Conservation (phyloP, 2,797 vertebrate species). For the Gephyroberyx darwinii region DNA sequence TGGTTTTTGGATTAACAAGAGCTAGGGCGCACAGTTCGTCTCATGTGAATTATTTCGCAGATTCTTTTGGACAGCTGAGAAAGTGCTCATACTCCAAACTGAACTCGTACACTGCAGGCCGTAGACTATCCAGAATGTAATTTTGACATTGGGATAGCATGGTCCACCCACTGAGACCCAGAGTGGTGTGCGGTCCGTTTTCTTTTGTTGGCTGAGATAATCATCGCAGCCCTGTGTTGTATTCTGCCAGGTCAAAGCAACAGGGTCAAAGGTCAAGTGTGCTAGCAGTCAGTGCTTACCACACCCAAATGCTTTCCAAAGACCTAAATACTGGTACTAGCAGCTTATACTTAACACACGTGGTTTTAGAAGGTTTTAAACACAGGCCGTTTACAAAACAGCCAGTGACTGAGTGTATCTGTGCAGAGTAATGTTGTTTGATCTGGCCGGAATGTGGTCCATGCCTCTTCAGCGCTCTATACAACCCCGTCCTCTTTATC, state of each 20-base stretch:
- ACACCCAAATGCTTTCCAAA: slow-evolving; percentile 32
- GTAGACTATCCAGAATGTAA: slow-evolving; percentile 5
- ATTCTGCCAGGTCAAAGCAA: slow-evolving; percentile 10
- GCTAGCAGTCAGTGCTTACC: slow-evolving; percentile 42
- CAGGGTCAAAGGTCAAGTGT: slow-evolving; percentile 55
- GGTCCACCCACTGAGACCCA: background rate
- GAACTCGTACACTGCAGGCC: slow-evolving; percentile 3
- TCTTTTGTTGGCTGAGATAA: slow-evolving; percentile 16
- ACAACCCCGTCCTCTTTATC: slow-evolving; percentile 18
- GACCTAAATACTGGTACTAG: slow-evolving; percentile 20
- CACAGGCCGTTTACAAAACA: slow-evolving; percentile 26
- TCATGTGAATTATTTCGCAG: background rate
- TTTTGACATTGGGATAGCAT: slow-evolving; percentile 7
- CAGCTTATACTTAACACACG: slow-evolving; percentile 36
- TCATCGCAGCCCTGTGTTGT: slow-evolving; percentile 27
- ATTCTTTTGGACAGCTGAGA: slow-evolving; percentile 14
- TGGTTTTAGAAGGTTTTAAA: slow-evolving; percentile 38
- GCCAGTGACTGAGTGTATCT: slow-evolving; percentile 13
- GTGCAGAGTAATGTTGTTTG: slow-evolving; percentile 16
- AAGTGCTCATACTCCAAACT: slow-evolving; percentile 14
- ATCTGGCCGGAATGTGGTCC: slow-evolving; percentile 29
- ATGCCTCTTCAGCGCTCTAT: slow-evolving; percentile 17
- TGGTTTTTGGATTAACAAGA: slow-evolving; percentile 35
- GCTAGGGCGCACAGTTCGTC: slow-evolving; percentile 21
- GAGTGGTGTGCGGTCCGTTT: slow-evolving; percentile 23